phyloP scores from a whole-genome alignment of 37 sponge, comb jelly and placozoan species.

The Spongilla lacustris region DNA sequence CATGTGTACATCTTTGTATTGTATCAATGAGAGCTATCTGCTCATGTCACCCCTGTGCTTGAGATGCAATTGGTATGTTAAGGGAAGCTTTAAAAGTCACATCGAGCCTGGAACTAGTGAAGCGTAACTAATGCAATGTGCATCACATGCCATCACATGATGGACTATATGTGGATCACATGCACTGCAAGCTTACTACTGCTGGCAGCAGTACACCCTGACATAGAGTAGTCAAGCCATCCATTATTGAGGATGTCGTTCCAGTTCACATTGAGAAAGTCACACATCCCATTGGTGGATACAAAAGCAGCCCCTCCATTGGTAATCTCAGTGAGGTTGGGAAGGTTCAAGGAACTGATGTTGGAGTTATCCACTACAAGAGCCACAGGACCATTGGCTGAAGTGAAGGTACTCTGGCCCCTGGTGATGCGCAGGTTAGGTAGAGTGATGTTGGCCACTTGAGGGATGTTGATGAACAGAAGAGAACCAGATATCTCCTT shows the following conservation, averaged over 20 bases:
- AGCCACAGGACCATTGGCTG: not conserved
- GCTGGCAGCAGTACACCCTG: not conserved
- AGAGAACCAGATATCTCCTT: conserved; percentile 47
- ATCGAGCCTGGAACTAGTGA: not conserved
- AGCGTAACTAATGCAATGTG: not conserved
- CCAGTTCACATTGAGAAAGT: conserved; percentile 49
- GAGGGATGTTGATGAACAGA: conserved; percentile 6
- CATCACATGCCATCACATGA: not conserved
- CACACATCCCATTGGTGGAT: conserved; percentile 25
- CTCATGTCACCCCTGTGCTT: no score
- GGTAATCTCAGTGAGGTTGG: conserved; percentile 52
- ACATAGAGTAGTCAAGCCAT: not conserved
- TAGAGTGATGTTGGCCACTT: conserved; percentile 32
- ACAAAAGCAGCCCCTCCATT: conserved; percentile 24
- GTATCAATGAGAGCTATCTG: no score
- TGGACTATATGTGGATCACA: no score
- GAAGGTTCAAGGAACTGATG: conserved; percentile 26
- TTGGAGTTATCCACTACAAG: conserved; percentile 1
- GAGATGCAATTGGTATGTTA: no score
- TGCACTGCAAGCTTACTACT: not conserved
- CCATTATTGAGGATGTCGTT: conserved; percentile 46
- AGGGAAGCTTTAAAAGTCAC: no score
- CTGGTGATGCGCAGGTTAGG: conserved; percentile 55
- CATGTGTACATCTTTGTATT: no score
- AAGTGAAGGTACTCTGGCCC: conserved; percentile 3